Base-by-base conservation (phyloP, 2,888 invertebrate genomes). In the Mythimna vitellina region DNA sequence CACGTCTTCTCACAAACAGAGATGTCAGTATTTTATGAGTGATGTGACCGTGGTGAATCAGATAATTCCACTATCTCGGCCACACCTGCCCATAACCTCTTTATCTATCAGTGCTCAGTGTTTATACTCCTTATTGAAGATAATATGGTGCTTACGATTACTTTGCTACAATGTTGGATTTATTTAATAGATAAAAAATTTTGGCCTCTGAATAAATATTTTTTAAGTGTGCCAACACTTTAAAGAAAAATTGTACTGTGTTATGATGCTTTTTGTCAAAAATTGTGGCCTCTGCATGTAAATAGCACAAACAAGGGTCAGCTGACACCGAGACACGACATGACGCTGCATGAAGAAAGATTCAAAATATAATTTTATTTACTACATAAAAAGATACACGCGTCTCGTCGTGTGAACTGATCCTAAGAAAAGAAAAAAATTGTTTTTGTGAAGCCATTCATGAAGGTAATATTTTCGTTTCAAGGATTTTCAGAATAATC, bases 1-100 rank as follows among this genome's bases (percentile, higher is more conserved):
- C 38, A 67, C 25, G 0, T 2, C 7, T 29, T 53, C 14, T 38
- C 29, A 71, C 14, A 38, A 22, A 35, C 10, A 1, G 46, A 66
- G 1, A 65, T n/a, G 5, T 65, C 12, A n/a, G n/a, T 53, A 38
- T 62, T 42, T 60, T 25, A 51, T 17, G n/a, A 57, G 32, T 35
- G 65, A 57, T 25, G 67, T 57, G 70, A 68, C 67, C 20, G 7
- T 68, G 29, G 32, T 10, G 35, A 65, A 58, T 70, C 61, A 58
- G 80, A 76, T 80, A 70, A 73, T 1, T 35, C 14, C 10, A 46
- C 22, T 83, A 78, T 82, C 84, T 75, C 0, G 0, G 25, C 62
- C 29, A 0, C 75, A 83, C 82, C 82, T 84, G 84, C 57, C 72
- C 38, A 0, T 83, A 84, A 83, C 82, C 84, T 76, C 73, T 62